Evolutionary conservation across 2,113 vertebrate genomes (phyloP), one percentile per base, ranked within the genome.

Genomic region (Ibidorhyncha struthersii): DNA sequence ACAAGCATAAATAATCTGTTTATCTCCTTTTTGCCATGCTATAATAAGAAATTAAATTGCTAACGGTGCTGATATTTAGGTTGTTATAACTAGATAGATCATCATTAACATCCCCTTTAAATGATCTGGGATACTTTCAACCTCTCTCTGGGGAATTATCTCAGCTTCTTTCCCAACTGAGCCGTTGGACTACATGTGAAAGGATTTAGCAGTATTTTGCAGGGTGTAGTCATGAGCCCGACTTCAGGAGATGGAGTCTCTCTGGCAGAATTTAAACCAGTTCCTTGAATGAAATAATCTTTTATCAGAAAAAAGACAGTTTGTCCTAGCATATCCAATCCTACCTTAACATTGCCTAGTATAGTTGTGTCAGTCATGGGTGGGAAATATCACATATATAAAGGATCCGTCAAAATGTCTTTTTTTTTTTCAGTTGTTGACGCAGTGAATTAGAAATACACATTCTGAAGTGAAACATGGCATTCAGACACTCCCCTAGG

Each of bases 1-100:
- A 91, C 25, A 65, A 86, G 66, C 87, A 93, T 91, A 94, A 97
- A 86, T 96, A 94, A 87, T 94, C 85, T 93, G 80, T 93, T 96
- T 89, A 76, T 94, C 81, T 96, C 62, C 74, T 91, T 93, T 95
- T 90, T 80, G 26, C 67, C 55, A 62, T 90, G 81, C 53, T 96
- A 36, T 80, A 91, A 87, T 73, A 89, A 69, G 70, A 93, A 97
- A 82, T 65, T 0, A 91, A 95, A 91, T 94, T 80, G 66, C 87
- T 95, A 94, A 66, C 1, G 0, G 66, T 96, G 49, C 25, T 86
- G 66, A 76, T 96, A 89, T 92, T 95, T 91, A 79, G 45, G 40
- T 79, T 92, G 61, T 76, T 86, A 61, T 96, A 89, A 80, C 96
- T 96, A 91, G 86, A 71, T 69, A 76, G 66, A 89, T 93, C 77